These are phyloP conservation scores for Lasioglossum vierecki DNA, from an alignment of 2,888 invertebrate genomes.

Conservation along the genomic window DNA sequence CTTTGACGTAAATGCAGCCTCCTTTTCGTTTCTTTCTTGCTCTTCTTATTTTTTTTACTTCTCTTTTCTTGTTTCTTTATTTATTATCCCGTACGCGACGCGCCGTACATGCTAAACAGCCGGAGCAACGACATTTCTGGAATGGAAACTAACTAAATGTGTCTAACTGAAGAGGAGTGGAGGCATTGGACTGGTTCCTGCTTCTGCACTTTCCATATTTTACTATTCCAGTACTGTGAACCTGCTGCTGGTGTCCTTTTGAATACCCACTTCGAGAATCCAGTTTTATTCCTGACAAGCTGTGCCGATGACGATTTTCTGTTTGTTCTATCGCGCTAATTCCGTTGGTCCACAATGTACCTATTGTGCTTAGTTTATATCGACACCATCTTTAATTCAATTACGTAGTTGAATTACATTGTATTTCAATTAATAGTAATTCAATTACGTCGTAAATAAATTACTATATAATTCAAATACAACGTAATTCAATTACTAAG, in stretches of 20 bases:
- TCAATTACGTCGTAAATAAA: no score
- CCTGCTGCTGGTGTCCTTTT: not conserved
- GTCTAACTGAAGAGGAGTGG: conserved; percentile 23
- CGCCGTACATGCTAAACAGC: conserved; percentile 44
- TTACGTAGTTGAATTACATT: no score
- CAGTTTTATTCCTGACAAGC: not conserved
- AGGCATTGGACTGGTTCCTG: conserved; percentile 1
- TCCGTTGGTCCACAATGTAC: not conserved
- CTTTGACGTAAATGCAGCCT: conserved; percentile 47
- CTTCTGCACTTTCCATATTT: conserved; percentile 2
- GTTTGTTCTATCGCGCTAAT: not conserved
- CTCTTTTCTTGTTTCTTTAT: not conserved
- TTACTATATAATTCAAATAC: no score
- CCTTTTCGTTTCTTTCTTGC: not conserved
- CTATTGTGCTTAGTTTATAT: not conserved
- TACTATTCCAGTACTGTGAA: not conserved
- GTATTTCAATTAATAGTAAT: no score
- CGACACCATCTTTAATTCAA: not conserved
- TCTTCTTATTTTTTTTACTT: not conserved
- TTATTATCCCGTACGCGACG: conserved; percentile 27
- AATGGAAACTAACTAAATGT: conserved; percentile 13
- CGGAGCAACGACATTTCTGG: conserved; percentile 18
- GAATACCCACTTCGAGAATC: not conserved
- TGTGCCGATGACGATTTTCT: not conserved
- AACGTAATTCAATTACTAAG: no score